These are phyloP conservation scores for Thyatira batis DNA, from an alignment of 2,888 invertebrate species.

Conservation along the genomic window DNA sequence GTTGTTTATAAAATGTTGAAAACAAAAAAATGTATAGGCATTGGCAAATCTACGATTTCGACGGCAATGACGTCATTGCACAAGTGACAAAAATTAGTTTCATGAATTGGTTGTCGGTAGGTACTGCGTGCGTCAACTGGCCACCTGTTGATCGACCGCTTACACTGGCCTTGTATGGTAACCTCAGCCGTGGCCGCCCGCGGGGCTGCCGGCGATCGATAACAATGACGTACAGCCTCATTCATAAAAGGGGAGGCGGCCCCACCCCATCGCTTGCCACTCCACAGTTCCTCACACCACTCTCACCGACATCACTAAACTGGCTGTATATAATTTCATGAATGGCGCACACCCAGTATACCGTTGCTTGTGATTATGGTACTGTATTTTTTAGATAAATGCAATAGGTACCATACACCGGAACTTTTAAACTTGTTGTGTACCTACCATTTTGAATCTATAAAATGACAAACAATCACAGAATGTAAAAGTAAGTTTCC, in stretches of 20 bases:
- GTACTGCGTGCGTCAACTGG: constrained; percentile 59
- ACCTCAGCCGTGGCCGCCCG: constrained; percentile 56
- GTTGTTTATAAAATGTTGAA: too few species aligned
- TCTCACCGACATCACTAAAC: constrained; percentile 36
- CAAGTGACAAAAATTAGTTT: constrained; percentile 54
- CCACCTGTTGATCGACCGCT: constrained; percentile 71
- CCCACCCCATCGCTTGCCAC: constrained; percentile 31
- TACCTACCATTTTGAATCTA: too few species aligned
- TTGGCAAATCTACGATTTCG: constrained; percentile 9
- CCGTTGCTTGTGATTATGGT: constrained; percentile 20
- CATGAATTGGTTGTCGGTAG: constrained; percentile 37
- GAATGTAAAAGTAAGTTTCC: too few species aligned
- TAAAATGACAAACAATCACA: too few species aligned
- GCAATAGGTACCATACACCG: too few species aligned
- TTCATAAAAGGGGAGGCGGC: constrained; percentile 73
- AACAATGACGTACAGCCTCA: constrained; percentile 77
- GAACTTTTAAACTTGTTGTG: too few species aligned
- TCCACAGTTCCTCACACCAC: constrained; percentile 44
- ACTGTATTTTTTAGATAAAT: too few species aligned
- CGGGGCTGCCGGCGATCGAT: constrained; percentile 59
- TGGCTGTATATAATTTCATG: constrained; percentile 43
- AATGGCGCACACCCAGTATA: constrained; percentile 62
- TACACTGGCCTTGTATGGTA: constrained; percentile 69
- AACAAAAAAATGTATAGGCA: too few species aligned
- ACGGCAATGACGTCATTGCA: constrained; percentile 50